phyloP scores from a whole-genome alignment of 2,113 vertebrate genomes.

The Tylochromis polylepis region DNA sequence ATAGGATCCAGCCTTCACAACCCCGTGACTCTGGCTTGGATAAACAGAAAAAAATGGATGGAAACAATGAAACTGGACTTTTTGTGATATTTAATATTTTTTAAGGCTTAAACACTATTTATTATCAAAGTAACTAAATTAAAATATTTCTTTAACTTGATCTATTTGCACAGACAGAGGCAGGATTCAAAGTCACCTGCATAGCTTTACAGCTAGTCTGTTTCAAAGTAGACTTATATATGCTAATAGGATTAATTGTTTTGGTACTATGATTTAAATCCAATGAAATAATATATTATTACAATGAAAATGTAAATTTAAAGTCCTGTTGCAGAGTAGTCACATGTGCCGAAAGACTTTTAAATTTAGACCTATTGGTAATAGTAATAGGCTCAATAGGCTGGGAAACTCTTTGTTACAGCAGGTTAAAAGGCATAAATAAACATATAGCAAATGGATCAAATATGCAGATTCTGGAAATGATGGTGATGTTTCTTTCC shows the following conservation, averaged over 20 bases:
- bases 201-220: background rate
- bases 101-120: background rate
- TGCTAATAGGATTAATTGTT: background rate
- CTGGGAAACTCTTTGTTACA: background rate
- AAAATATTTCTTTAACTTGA: background rate
- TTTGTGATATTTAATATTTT: background rate
- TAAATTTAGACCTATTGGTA: background rate
- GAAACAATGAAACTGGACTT: background rate
- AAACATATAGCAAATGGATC: background rate
- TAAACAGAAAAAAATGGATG: background rate
- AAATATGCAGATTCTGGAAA: background rate
- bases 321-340: background rate
- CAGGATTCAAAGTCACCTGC: background rate
- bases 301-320: background rate
- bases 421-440: background rate
- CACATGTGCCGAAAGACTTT: background rate
- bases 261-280: background rate
- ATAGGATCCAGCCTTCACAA: background rate
- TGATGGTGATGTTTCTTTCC: background rate
- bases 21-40: background rate
- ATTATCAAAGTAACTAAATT: background rate
- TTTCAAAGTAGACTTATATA: background rate
- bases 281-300: background rate
- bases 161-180: background rate
- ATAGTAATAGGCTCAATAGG: background rate